Base-by-base conservation (phyloP, 1,140 invertebrate species). In the Cyphomyrmex costatus region DNA sequence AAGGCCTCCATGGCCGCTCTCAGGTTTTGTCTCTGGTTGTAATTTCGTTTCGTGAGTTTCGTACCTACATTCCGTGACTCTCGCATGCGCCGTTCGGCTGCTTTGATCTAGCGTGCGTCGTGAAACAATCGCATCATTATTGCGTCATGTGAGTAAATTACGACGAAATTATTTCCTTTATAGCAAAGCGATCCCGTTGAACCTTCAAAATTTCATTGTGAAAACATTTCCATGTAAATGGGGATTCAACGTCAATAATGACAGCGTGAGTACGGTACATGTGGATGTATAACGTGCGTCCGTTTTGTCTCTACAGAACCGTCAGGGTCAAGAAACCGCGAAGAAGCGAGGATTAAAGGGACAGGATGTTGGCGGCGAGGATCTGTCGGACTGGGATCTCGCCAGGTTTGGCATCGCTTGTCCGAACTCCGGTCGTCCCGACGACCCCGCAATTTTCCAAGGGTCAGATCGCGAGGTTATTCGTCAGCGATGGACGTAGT, bases 401-500 rank as follows among this genome's bases (percentile, higher is more conserved):
- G 10, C 92, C 94, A 5, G 87, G 92, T 73, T 58, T 94, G n/a
- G 65, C 58, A 0, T 89, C 65, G 16, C 33, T 94, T 12, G 71
- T 94, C 1, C 95, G 93, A 73, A 36, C 85, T 27, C 92, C 92
- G 0, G 60, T 92, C 12, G 77, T 88, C 0, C 84, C 63, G 27
- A 56, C 78, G 0, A 92, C 88, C 70, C 79, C 91, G 0, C 65
- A 89, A 4, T 58, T 92, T 3, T 80, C 88, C 4, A 93, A 91
- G 66, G 76, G 91, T 10, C 93, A 94, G 88, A 53, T 83, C 49
- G 58, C 89, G 2, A 93, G 95, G 86, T 90, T 94, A 53, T 95
- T 93, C 60, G 92, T 93, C 2, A 94, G 85, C 70, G 93, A 95
- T 83, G 91, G 91, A 71, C 90, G 93, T 65, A 88, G 61, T 56